These are phyloP conservation scores for Charadrius vociferus DNA, from an alignment of 2,113 vertebrate species.

Conservation along the genomic window DNA sequence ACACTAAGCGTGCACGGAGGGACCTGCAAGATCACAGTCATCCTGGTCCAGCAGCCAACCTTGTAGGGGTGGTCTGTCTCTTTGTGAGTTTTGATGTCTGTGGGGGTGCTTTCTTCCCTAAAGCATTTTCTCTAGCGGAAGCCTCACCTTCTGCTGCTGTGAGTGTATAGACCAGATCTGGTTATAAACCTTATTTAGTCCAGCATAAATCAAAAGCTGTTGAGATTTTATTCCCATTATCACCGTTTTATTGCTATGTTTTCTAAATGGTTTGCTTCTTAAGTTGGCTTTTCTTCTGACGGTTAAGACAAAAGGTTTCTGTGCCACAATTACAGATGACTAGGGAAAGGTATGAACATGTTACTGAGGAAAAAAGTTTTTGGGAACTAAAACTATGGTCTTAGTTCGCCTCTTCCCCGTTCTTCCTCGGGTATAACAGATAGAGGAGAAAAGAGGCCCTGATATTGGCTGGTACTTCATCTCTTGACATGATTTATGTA, in stretches of 20 bases:
- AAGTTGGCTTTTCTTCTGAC: background rate
- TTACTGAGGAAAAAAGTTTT: background rate
- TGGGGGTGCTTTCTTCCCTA: background rate
- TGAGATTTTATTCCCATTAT: background rate
- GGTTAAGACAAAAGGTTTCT: background rate
- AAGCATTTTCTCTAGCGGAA: background rate
- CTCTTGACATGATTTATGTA: background rate
- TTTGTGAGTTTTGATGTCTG: background rate
- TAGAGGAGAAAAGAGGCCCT: background rate
- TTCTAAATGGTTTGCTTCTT: background rate
- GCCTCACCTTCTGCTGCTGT: background rate
- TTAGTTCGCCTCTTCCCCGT: background rate
- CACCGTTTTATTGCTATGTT: background rate
- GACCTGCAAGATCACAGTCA: background rate
- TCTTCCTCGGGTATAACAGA: background rate
- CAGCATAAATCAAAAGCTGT: background rate
- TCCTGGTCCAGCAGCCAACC: background rate
- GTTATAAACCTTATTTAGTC: background rate
- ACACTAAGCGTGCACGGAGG: fast-evolving
- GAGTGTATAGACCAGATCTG: background rate
- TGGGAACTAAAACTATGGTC: background rate
- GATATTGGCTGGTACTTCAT: background rate
- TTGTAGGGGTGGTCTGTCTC: background rate
- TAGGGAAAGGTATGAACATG: background rate
- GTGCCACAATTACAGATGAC: background rate